A percentile compares a stretch with the other conserved stretches of the same genome.
Evolutionary conservation across 2,888 invertebrate genomes (phyloP).

Genomic region (Polietes domitor): DNA sequence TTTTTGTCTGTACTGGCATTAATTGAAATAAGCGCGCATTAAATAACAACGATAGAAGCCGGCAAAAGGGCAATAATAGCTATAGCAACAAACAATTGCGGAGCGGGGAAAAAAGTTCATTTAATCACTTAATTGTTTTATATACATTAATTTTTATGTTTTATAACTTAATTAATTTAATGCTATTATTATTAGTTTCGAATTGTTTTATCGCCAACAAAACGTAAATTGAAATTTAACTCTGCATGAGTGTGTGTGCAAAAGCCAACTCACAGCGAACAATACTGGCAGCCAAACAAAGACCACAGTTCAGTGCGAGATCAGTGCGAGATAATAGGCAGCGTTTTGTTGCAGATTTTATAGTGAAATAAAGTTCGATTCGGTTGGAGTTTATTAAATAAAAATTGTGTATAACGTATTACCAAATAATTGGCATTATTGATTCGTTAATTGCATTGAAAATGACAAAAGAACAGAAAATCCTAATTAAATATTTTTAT

Average conservation of each 20-base stretch:
- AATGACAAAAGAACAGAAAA: neutral
- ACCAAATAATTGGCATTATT: slow-evolving; percentile 8
- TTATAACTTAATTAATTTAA: slow-evolving; percentile 68
- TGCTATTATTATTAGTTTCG: slow-evolving; percentile 62
- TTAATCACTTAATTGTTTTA: slow-evolving; percentile 67
- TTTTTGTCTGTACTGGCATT: slow-evolving; percentile 2
- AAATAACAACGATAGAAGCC: slow-evolving; percentile 19
- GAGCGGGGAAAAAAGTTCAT: neutral
- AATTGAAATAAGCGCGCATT: too few species aligned
- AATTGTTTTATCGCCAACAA: slow-evolving; percentile 48
- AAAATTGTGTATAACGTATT: neutral
- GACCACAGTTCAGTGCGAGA: neutral
- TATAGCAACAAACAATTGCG: neutral
- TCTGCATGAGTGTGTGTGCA: too few species aligned
- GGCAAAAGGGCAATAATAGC: neutral
- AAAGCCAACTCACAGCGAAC: neutral
- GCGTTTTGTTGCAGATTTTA: too few species aligned
- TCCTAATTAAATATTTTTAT: neutral
- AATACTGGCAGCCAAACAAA: neutral
- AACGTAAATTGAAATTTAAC: neutral
- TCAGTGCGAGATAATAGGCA: neutral
- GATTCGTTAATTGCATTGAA: slow-evolving; percentile 4
- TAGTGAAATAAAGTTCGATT: too few species aligned
- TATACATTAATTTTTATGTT: slow-evolving; percentile 56
- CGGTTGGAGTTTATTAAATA: neutral